phyloP scores from a whole-genome alignment of 2,888 invertebrate genomes.

The Argyresthia albistria region DNA sequence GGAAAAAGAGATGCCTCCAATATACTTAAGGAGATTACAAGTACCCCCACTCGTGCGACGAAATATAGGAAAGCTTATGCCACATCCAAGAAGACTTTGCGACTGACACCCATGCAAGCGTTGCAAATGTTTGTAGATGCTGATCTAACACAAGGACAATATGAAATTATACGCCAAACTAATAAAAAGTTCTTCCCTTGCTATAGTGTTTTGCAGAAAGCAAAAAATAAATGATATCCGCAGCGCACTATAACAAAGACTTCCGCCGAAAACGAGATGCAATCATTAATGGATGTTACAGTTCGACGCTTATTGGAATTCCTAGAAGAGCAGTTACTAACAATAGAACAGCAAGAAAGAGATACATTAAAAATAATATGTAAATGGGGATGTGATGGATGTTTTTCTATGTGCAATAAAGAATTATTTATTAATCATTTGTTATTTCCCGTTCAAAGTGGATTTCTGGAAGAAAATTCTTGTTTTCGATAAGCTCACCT shows the following conservation, averaged over 20 bases:
- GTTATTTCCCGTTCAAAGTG: too few relatives aligned
- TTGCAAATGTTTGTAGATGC: background rate
- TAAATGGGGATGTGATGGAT: background rate
- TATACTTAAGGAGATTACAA: constrained; percentile 3
- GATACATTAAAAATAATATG: background rate
- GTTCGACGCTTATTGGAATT: background rate
- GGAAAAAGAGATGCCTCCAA: constrained; percentile 4
- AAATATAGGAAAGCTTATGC: background rate
- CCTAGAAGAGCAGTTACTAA: background rate
- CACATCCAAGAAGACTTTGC: background rate
- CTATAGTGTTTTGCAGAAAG: background rate
- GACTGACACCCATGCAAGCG: background rate
- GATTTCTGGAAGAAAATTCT: too few relatives aligned
- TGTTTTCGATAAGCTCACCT: too few relatives aligned
- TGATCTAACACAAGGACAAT: background rate
- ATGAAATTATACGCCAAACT: background rate
- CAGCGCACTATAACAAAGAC: background rate
- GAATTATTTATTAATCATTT: too few relatives aligned
- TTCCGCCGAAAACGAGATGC: background rate
- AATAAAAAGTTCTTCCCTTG: background rate
- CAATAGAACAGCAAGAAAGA: background rate
- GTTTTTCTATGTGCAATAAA: too few relatives aligned
- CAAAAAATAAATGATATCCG: background rate
- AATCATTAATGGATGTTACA: background rate
- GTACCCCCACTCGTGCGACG: background rate